Conservation (phyloP, 2,888 invertebrate species). For the Chouioia cunea region DNA sequence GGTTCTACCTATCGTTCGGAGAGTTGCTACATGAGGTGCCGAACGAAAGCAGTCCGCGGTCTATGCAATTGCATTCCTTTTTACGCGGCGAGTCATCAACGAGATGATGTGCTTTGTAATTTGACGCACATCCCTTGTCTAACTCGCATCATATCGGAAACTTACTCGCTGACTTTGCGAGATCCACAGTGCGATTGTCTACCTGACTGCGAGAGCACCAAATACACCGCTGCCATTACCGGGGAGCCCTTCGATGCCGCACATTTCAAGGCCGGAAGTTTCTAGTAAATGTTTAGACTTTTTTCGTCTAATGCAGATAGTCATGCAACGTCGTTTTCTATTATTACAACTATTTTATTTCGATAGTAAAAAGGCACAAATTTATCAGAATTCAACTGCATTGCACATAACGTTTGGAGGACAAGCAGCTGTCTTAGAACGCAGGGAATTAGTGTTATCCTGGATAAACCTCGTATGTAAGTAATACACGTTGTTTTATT, state of each 20-base stretch:
- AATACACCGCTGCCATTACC: constrained; percentile 49
- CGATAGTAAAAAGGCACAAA: constrained; percentile 48
- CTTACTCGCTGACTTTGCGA: constrained; percentile 48
- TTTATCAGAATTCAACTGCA: constrained; percentile 51
- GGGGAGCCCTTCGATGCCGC: constrained; percentile 50
- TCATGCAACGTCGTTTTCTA: background rate
- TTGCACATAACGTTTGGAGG: constrained; percentile 55
- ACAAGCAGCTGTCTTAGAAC: constrained; percentile 51
- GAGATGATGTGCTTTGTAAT: constrained; percentile 56
- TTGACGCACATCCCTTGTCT: constrained; percentile 61
- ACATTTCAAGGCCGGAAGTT: constrained; percentile 49
- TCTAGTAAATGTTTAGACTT: constrained; percentile 51
- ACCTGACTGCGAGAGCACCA: constrained; percentile 54
- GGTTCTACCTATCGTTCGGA: constrained; percentile 54
- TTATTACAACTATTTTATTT: constrained; percentile 8
- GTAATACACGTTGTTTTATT: constrained; percentile 37
- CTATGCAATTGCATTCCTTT: constrained; percentile 64
- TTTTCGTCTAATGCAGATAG: background rate
- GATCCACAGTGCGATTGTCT: constrained; percentile 52
- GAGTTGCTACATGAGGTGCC: constrained; percentile 63
- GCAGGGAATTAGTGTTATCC: constrained; percentile 55
- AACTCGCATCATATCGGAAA: constrained; percentile 47
- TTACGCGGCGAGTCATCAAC: constrained; percentile 52
- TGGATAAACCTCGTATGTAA: constrained; percentile 58
- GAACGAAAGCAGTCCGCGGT: constrained; percentile 51